Conservation (phyloP, 1,140 invertebrate genomes). For the Conus betulinus region DNA sequence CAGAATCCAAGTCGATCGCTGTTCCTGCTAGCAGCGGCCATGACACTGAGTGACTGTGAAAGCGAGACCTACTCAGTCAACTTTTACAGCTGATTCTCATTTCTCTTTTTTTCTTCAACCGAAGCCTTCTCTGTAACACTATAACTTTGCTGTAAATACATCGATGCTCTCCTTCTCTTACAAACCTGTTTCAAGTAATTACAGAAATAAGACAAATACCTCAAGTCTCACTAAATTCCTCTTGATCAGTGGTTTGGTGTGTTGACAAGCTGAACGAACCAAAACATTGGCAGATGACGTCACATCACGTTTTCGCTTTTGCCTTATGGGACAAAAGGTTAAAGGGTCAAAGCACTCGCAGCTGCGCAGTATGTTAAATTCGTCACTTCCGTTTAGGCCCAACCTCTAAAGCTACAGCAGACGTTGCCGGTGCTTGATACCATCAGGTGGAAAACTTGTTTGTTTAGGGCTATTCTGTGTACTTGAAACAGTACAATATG, state of each 20-base stretch:
- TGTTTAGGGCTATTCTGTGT: neutral
- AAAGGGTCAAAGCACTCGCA: slow-evolving; percentile 24
- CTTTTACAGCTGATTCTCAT: neutral
- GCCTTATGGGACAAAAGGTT: slow-evolving; percentile 27
- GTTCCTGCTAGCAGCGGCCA: neutral
- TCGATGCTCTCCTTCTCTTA: too few relatives aligned
- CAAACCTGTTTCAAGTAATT: neutral
- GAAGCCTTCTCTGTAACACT: too few relatives aligned
- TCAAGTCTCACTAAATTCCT: too few relatives aligned
- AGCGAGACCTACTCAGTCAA: too few relatives aligned
- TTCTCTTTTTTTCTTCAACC: neutral
- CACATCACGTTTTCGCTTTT: neutral
- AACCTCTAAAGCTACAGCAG: slow-evolving; percentile 35
- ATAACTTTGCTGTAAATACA: too few relatives aligned
- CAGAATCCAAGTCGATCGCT: too few relatives aligned
- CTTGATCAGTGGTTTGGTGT: neutral
- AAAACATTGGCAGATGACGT: slow-evolving; percentile 35
- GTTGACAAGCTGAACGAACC: slow-evolving; percentile 17
- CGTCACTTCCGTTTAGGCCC: slow-evolving; percentile 43
- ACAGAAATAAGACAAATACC: neutral
- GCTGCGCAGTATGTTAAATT: slow-evolving; percentile 36
- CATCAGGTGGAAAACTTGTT: neutral
- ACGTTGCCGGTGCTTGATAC: slow-evolving; percentile 11
- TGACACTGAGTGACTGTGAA: neutral
- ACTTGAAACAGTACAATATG: slow-evolving; percentile 56